Percentiles rank a stretch among this genome's conserved stretches.
These are phyloP conservation scores for Aphelocoma californica DNA, from an alignment of 2,797 vertebrate species.

Conservation along the genomic window DNA sequence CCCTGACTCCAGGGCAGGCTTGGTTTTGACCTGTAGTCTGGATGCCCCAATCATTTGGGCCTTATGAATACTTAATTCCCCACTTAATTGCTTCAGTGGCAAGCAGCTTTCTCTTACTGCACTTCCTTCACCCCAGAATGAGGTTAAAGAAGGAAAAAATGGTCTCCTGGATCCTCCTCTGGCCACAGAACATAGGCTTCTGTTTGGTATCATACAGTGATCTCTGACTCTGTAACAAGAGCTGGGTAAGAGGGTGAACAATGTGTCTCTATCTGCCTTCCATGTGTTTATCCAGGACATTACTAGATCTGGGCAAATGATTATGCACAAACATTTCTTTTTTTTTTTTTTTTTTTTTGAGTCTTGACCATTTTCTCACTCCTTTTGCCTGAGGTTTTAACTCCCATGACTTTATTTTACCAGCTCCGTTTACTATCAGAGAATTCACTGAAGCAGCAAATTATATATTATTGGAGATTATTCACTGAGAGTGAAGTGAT, in stretches of 20 bases:
- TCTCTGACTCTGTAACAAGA: not conserved
- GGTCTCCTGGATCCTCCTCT: not conserved
- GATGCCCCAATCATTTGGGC: not conserved
- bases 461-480: not conserved
- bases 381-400: not conserved
- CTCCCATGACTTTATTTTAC: not conserved
- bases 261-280: not conserved
- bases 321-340: not conserved
- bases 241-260: accelerated
- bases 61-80: not conserved
- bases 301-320: not conserved
- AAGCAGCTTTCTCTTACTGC: not conserved
- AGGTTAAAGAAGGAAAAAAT: not conserved
- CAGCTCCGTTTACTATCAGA: not conserved
- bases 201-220: not conserved
- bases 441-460: conserved; percentile 19
- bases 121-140: not conserved
- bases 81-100: not conserved
- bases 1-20: not conserved
- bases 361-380: not conserved
- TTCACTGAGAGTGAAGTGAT: not conserved
- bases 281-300: not conserved
- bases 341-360: not conserved
- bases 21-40: not conserved
- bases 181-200: accelerated